These are phyloP conservation scores for Zygogramma bicolorata DNA, from an alignment of 2,888 invertebrate genomes.

Conservation along the genomic window DNA sequence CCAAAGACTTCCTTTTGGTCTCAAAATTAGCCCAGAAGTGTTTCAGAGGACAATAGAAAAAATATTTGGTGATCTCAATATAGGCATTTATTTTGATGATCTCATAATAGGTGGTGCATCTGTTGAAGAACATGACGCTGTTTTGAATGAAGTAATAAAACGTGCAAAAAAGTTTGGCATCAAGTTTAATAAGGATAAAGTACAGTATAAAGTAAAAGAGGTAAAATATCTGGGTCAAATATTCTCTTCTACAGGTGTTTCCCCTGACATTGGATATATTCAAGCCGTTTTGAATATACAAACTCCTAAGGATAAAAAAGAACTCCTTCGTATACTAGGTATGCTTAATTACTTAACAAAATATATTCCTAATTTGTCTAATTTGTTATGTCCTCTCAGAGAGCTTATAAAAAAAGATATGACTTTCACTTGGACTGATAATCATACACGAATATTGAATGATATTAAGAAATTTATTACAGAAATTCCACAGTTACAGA, in stretches of 20 bases:
- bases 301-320: constrained; percentile 48
- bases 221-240: constrained; percentile 12
- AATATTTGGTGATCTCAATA: too few species aligned
- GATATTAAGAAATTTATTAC: constrained; percentile 47
- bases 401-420: constrained; percentile 49
- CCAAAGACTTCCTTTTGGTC: too few species aligned
- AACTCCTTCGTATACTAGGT: constrained; percentile 51
- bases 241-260: background rate
- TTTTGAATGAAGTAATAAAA: constrained; percentile 40
- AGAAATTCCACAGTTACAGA: constrained; percentile 36
- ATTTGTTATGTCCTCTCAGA: constrained; percentile 38
- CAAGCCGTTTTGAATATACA: constrained; percentile 22
- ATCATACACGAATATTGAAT: constrained; percentile 40
- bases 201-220: background rate
- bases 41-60: too few species aligned
- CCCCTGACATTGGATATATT: background rate
- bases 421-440: constrained; percentile 40
- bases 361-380: constrained; percentile 44
- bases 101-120: constrained; percentile 45
- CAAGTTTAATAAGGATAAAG: constrained; percentile 12
- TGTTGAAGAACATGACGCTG: constrained; percentile 46
- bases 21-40: too few species aligned
- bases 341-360: constrained; percentile 52
- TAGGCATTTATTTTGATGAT: too few species aligned
- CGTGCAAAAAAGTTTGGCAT: constrained; percentile 39